Percentiles rank a stretch among this genome's conserved stretches.
These are phyloP conservation scores for Pollenia amentaria DNA, from an alignment of 2,888 invertebrate genomes.

Conservation along the genomic window DNA sequence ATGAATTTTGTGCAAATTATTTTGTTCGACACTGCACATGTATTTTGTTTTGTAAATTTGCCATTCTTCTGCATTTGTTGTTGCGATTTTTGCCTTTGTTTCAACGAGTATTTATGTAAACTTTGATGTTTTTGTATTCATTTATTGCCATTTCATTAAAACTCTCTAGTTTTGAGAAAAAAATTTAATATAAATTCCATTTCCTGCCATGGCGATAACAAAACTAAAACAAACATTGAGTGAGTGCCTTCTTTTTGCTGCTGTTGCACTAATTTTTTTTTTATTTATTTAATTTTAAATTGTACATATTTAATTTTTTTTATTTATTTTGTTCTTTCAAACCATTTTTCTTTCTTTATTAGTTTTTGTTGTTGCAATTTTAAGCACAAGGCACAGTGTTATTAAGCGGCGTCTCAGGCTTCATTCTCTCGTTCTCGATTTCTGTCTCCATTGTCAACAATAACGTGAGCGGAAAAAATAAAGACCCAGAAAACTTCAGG, in stretches of 20 bases:
- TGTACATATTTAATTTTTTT: conserved; percentile 26
- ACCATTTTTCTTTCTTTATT: conserved; percentile 18
- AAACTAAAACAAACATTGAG: conserved; percentile 6
- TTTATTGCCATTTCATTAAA: conserved; percentile 58
- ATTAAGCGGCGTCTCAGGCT: conserved; percentile 42
- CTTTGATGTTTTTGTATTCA: conserved; percentile 8
- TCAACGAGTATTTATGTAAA: neutral
- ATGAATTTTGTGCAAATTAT: no score
- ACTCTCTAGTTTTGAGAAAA: conserved; percentile 60
- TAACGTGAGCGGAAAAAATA: conserved; percentile 9
- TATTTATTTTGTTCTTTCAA: conserved; percentile 37
- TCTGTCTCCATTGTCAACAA: conserved; percentile 52
- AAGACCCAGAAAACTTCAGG: conserved; percentile 24
- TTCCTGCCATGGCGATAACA: conserved; percentile 82
- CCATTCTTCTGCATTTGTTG: conserved; percentile 1
- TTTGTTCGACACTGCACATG: no score
- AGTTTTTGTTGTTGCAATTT: conserved; percentile 35
- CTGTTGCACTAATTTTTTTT: conserved; percentile 57
- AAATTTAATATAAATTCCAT: conserved; percentile 79
- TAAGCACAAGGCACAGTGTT: conserved; percentile 40
- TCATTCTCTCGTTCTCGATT: conserved; percentile 18
- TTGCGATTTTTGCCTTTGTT: conserved; percentile 1
- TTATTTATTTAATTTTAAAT: conserved; percentile 20
- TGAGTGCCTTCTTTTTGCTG: conserved; percentile 21
- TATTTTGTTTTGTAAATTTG: conserved; percentile 38